Conservation (phyloP, 2,888 invertebrate species). For the Plebejus anna region DNA sequence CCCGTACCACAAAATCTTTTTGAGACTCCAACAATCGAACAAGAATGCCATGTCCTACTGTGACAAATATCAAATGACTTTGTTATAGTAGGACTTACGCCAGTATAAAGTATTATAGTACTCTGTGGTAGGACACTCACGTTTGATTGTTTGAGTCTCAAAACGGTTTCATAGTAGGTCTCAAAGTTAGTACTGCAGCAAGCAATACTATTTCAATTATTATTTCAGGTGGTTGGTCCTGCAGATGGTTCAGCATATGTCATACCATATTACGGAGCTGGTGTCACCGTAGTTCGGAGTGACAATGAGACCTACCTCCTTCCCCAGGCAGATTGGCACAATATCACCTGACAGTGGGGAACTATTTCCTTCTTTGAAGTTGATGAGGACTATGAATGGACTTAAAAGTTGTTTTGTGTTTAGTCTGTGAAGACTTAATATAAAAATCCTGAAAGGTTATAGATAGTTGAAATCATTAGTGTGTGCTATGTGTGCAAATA, state of each 20-base stretch:
- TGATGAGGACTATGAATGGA: constrained; percentile 75
- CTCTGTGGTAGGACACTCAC: too few relatives aligned
- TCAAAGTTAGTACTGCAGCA: too few relatives aligned
- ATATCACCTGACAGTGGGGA: constrained; percentile 78
- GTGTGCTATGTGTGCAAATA: not conserved
- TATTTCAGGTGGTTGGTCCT: constrained; percentile 88
- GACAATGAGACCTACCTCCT: constrained; percentile 92
- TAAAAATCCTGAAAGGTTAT: not conserved
- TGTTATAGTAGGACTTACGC: too few relatives aligned
- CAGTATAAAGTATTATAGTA: too few relatives aligned
- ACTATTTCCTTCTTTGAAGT: constrained; percentile 65
- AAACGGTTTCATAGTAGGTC: too few relatives aligned
- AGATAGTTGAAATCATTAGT: not conserved
- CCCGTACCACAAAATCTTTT: too few relatives aligned
- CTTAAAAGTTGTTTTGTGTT: constrained; percentile 47
- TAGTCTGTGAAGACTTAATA: not conserved
- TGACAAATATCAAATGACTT: too few relatives aligned
- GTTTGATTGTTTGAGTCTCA: too few relatives aligned
- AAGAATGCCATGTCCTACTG: too few relatives aligned
- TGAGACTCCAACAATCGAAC: too few relatives aligned
- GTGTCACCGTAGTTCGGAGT: constrained; percentile 88
- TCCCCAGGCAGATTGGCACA: constrained; percentile 88
- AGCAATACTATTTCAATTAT: not conserved
- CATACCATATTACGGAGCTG: constrained; percentile 95
- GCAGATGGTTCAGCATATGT: constrained; percentile 97